Conservation (phyloP, 53 echinoderm and acorn worm genomes). For the Paracentrotus lividus region DNA sequence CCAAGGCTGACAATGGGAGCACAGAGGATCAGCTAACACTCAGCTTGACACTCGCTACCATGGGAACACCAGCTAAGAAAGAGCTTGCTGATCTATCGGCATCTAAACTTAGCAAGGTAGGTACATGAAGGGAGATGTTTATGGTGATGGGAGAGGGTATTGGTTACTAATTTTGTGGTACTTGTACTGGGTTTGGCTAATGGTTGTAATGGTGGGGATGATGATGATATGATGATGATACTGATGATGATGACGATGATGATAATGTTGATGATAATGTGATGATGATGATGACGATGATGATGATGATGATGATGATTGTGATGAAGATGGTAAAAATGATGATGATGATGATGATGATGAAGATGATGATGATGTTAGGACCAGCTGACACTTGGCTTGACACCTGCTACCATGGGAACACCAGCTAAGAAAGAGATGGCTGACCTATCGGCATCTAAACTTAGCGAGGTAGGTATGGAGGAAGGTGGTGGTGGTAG, state of each 20-base stretch:
- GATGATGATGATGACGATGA: not conserved
- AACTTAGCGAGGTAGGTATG: slow-evolving; percentile 85
- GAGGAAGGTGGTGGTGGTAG: not conserved
- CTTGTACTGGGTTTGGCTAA: too few species aligned
- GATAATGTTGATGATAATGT: not conserved
- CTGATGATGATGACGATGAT: not conserved
- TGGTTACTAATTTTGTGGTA: not conserved
- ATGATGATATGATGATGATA: not conserved
- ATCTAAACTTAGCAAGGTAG: slow-evolving; percentile 94
- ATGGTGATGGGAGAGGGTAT: not conserved
- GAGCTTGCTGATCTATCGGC: slow-evolving; percentile 87
- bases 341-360: not conserved
- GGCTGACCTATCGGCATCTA: slow-evolving; percentile 88
- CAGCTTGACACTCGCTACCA: slow-evolving; percentile 96
- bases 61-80: slow-evolving; percentile 94
- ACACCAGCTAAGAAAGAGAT: slow-evolving; percentile 89
- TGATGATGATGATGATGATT: not conserved
- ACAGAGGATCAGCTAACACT: slow-evolving; percentile 97
- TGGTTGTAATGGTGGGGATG: not conserved
- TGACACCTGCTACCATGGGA: slow-evolving; percentile 98
- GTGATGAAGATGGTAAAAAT: not conserved
- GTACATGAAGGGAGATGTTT: not conserved
- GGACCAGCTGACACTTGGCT: slow-evolving; percentile 97
- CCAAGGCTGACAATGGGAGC: slow-evolving; percentile 90
- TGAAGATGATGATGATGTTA: not conserved